A percentile compares a stretch with the other conserved stretches of the same genome.
These are phyloP conservation scores for Poecilobothrus nobilitatus DNA, from an alignment of 2,888 invertebrate species.

Conservation along the genomic window DNA sequence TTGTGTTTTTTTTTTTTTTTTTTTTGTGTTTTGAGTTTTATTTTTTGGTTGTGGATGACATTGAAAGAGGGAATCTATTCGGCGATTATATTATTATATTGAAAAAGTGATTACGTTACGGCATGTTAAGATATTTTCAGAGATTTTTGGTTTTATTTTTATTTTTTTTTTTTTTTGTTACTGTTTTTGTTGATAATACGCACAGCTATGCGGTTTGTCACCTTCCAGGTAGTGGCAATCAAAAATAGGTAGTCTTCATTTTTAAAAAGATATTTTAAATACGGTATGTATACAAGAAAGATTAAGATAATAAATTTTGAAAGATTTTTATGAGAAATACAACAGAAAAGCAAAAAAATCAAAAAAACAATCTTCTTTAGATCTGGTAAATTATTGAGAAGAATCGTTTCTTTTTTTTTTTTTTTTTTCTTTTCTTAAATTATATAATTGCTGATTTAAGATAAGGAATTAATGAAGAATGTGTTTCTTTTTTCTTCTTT, in stretches of 20 bases:
- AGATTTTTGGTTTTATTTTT: too few species aligned
- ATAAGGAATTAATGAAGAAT: not conserved
- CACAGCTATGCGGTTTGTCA: constrained; percentile 6
- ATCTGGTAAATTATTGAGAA: not conserved
- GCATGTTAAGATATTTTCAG: not conserved
- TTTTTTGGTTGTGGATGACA: not conserved
- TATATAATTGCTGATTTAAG: constrained; percentile 1
- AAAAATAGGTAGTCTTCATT: not conserved
- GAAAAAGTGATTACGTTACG: not conserved
- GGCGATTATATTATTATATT: not conserved
- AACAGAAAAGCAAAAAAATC: too few species aligned
- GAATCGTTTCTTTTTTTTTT: not conserved
- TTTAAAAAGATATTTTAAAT: not conserved
- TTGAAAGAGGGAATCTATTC: constrained; percentile 2
- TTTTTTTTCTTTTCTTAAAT: not conserved
- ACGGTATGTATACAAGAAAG: constrained; percentile 6
- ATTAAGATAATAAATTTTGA: constrained; percentile 1
- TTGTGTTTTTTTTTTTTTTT: not conserved
- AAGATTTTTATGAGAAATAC: not conserved
- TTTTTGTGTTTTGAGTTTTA: not conserved
- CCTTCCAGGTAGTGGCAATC: not conserved
- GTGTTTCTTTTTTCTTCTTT: not conserved
- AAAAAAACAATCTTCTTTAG: not conserved
- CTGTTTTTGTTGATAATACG: not conserved
- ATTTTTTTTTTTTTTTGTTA: not conserved